phyloP scores from a whole-genome alignment of 2,113 vertebrate species.

The Malurus alboscapulatus region DNA sequence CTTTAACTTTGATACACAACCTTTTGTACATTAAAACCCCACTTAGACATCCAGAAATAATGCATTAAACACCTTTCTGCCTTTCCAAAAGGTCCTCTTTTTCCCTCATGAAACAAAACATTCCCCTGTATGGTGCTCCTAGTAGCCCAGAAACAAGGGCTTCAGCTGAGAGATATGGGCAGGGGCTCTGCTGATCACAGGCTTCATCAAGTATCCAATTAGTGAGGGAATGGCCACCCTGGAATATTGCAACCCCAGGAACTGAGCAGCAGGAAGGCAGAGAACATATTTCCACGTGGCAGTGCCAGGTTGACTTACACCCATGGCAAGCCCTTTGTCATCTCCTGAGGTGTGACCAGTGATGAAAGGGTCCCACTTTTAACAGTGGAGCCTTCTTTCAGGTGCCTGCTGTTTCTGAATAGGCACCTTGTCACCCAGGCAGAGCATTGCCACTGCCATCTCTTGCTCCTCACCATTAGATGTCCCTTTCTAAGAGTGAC shows the following conservation, averaged over 20 bases:
- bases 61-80: neutral
- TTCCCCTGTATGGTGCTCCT: neutral
- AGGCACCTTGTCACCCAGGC: neutral
- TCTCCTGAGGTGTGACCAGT: neutral
- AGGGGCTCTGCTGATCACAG: neutral
- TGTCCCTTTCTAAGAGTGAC: neutral
- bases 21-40: neutral
- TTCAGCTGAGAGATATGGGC: neutral
- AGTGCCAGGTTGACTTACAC: neutral
- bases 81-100: neutral
- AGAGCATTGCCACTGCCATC: neutral
- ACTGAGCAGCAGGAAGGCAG: neutral
- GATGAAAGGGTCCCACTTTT: neutral
- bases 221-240: neutral
- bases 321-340: neutral
- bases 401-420: neutral
- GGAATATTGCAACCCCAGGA: neutral
- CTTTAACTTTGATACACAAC: conserved; percentile 26
- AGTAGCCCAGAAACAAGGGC: neutral
- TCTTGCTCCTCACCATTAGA: neutral
- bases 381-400: neutral
- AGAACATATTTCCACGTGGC: fast-evolving
- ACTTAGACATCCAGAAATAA: neutral
- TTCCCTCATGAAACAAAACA: neutral
- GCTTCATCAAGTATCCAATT: neutral